Evolutionary conservation across 2,797 vertebrate genomes (phyloP), one percentile per base, ranked within the genome.

Genomic region (Sebastes taczanowskii): DNA sequence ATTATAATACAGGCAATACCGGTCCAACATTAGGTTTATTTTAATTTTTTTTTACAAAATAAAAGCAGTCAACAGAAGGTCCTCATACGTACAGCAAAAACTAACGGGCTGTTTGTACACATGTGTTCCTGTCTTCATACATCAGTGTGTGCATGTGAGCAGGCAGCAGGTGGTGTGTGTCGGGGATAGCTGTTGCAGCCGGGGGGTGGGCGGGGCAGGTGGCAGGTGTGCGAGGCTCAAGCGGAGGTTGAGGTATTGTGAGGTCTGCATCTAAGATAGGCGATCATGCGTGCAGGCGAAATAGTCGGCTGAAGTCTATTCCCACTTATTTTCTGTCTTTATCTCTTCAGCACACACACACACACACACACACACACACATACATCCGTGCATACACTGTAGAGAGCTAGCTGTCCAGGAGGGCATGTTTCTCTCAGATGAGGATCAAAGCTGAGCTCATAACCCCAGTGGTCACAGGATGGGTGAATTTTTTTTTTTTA

Each of bases 81-180:
- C 67, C 20, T 86, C 74, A 61, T 46, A 25, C 11, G 2, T 23
- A 46, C 6, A 4, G 55, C 16, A 35, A 38, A 38, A 72, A 38
- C 62, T 5, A 63, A 32, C 25, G 32, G 16, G 29, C 56, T 80
- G 63, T 42, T 55, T 11, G 35, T 30, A 30, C 29, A 30, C 29
- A 30, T 69, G 42, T 68, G 46, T 68, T 58, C 56, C 46, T 83
- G 83, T 81, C 81, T 6, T 34, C 2, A 59, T 71, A 25, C 49
- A 78, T 90, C 74, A 78, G 71, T 5, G 58, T 68, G 68, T 23
- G 27, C 2, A 55, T 67, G 80, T 3, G 78, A 83, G 76, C 69
- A 76, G 73, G 83, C 77, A 88, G 88, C 91, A 90, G 91, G 89
- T 94, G 91, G 86, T 87, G 84, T 83, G 71, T 87, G 86, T 88